A percentile compares a stretch with the other conserved stretches of the same genome.
These are phyloP conservation scores for Metopia argyrocephala DNA, from an alignment of 2,888 invertebrate genomes.

Conservation along the genomic window DNA sequence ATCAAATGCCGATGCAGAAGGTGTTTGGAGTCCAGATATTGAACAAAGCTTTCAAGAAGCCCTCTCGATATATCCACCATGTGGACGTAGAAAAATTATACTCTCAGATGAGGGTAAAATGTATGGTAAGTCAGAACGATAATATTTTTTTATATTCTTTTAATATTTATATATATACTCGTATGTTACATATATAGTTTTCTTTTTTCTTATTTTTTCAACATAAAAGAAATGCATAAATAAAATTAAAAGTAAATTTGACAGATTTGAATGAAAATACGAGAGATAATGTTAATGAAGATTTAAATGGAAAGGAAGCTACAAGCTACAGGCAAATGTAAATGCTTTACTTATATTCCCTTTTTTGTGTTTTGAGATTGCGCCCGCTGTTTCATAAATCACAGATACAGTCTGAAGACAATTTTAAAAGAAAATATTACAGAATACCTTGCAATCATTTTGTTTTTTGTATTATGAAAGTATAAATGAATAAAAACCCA, in stretches of 20 bases:
- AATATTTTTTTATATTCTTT: not conserved
- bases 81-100: slow-evolving; percentile 99
- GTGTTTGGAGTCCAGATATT: slow-evolving; percentile 99
- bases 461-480: slow-evolving; percentile 34
- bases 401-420: too few relatives aligned
- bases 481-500: slow-evolving; percentile 43
- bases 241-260: not conserved
- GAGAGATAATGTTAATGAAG: slow-evolving; percentile 45
- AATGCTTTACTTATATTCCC: not conserved
- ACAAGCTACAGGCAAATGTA: not conserved
- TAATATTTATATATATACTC: too few relatives aligned
- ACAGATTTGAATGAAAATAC: slow-evolving; percentile 23
- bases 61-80: slow-evolving; percentile 99
- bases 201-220: too few relatives aligned
- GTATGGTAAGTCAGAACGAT: slow-evolving; percentile 93
- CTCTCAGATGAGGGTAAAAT: slow-evolving; percentile 99
- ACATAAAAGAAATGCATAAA: not conserved
- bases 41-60: slow-evolving; percentile 99
- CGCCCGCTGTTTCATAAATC: not conserved
- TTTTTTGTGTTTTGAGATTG: not conserved
- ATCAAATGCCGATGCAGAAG: slow-evolving; percentile 98
- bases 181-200: too few relatives aligned
- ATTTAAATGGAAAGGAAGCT: slow-evolving; percentile 1
- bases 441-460: not conserved
- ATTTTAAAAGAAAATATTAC: too few relatives aligned